Evolutionary conservation across 2,888 invertebrate species (phyloP).

Genomic region (Cheilosia soror): DNA sequence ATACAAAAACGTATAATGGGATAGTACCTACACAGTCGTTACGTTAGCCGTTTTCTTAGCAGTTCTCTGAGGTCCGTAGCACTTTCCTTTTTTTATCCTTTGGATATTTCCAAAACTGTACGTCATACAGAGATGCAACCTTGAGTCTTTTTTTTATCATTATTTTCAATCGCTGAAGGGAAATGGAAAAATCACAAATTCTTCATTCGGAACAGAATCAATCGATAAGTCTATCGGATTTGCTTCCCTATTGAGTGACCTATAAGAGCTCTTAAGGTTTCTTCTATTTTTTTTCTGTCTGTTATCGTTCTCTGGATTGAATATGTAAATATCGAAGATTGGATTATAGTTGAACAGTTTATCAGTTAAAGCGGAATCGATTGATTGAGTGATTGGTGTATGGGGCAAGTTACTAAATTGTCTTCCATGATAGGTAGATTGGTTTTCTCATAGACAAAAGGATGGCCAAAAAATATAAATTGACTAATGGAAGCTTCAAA

Average conservation of each 20-base stretch:
- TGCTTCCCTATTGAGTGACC: constrained; percentile 29
- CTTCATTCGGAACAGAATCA: constrained; percentile 46
- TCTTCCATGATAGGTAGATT: no score
- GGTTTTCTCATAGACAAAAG: no score
- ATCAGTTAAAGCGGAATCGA: constrained; percentile 9
- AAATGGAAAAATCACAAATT: constrained; percentile 18
- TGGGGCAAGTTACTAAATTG: neutral
- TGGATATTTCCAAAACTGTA: no score
- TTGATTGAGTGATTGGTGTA: neutral
- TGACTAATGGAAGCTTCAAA: no score
- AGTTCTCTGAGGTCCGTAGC: no score
- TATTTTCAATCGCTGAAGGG: neutral
- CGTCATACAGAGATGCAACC: no score
- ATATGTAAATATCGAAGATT: constrained; percentile 36
- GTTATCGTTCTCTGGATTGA: constrained; percentile 8
- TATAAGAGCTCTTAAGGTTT: constrained; percentile 15
- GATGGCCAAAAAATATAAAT: no score
- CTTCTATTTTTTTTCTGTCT: constrained; percentile 12
- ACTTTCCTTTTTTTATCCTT: no score
- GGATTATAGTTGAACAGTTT: constrained; percentile 23
- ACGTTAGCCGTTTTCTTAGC: no score
- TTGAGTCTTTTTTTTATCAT: neutral
- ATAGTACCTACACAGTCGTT: no score
- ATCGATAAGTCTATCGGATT: constrained; percentile 53
- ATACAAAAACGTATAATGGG: no score